Evolutionary conservation across 2,113 vertebrate species (phyloP), one percentile per base, ranked within the genome.

Genomic region (Carlito syrichta): DNA sequence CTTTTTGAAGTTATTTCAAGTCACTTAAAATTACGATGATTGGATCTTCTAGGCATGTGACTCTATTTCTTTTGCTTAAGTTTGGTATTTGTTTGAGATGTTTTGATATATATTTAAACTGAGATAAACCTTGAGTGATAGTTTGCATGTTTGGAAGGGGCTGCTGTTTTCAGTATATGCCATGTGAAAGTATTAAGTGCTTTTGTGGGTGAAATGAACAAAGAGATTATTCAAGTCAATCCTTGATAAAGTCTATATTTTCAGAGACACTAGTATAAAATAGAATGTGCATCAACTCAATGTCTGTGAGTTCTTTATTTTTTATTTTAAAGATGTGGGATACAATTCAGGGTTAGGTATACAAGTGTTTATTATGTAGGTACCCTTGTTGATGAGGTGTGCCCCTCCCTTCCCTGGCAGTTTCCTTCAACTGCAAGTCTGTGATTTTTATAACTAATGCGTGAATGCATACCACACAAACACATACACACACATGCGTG

Each of bases 261-360:
- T 40, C 45, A 95, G 62, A 79, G 40, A 66, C 30, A 22, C 0
- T 9, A 27, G 43, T 23, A 43, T 9, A 68, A 17, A 58, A n/a
- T 7, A 73, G n/a, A 10, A 50, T 0, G 0, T 12, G 5, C 4
- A 14, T 2, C 40, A 45, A 13, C 5, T 52, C 10, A n/a, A 19
- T 7, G 54, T 6, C n/a, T n/a, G n/a, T n/a, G n/a, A n/a, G n/a
- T n/a, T n/a, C n/a, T n/a, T n/a, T n/a, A n/a, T n/a, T n/a, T n/a
- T n/a, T n/a, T n/a, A n/a, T n/a, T n/a, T n/a, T n/a, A n/a, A n/a
- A n/a, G n/a, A n/a, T n/a, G n/a, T n/a, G n/a, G n/a, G n/a, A n/a
- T n/a, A n/a, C n/a, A n/a, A n/a, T n/a, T n/a, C n/a, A n/a, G n/a
- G n/a, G n/a, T n/a, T n/a, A n/a, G n/a, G n/a, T n/a, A n/a, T n/a